Percentiles rank a stretch among this genome's conserved stretches.
These are phyloP conservation scores for Oasisia sp. DNA, from an alignment of 2,888 invertebrate genomes.

Conservation along the genomic window DNA sequence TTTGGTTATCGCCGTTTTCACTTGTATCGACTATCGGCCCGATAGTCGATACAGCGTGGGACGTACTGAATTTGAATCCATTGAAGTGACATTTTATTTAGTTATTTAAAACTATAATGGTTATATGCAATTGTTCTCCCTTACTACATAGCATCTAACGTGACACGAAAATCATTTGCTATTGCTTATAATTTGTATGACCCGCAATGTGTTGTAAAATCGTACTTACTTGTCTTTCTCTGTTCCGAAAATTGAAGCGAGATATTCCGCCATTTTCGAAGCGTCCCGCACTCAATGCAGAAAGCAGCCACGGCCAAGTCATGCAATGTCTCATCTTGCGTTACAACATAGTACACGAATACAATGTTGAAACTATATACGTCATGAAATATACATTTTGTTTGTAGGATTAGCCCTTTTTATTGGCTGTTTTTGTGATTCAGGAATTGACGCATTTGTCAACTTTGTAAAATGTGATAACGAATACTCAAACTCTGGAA, in stretches of 20 bases:
- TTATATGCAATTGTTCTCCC: background rate
- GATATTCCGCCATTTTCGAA: constrained; percentile 43
- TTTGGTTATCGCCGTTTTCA: no score
- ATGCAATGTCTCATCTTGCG: background rate
- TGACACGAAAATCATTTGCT: background rate
- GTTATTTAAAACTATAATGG: background rate
- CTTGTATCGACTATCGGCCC: no score
- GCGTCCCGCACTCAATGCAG: background rate
- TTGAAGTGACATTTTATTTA: background rate
- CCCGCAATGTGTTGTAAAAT: background rate
- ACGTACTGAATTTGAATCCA: no score
- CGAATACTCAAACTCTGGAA: background rate
- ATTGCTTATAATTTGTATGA: background rate
- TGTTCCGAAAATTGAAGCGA: constrained; percentile 46
- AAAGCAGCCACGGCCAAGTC: background rate
- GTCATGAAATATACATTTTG: no score
- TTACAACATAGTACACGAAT: background rate
- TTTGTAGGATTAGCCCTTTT: no score
- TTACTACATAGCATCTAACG: background rate
- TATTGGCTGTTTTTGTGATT: no score
- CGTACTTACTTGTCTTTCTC: constrained; percentile 46
- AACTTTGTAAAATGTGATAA: background rate
- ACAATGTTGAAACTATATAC: no score
- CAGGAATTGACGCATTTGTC: background rate
- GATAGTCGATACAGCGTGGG: no score